phyloP scores from a whole-genome alignment of 1,140 invertebrate genomes.

The Hirudo medicinalis region DNA sequence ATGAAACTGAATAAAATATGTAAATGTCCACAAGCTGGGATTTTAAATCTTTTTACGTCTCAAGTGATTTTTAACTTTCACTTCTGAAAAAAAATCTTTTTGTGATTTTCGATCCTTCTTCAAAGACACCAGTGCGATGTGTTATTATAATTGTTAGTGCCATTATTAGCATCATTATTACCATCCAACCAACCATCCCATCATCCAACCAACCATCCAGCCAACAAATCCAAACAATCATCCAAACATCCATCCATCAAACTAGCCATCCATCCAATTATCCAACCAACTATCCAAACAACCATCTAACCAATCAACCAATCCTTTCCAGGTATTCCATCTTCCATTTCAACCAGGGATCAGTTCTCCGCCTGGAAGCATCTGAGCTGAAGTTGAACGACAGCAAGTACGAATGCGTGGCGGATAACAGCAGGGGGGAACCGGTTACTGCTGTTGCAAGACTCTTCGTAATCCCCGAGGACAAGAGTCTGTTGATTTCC shows the following conservation, averaged over 20 bases:
- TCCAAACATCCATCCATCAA: neutral
- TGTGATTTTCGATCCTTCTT: no score
- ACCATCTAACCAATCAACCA: neutral
- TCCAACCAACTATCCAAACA: neutral
- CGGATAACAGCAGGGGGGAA: conserved; percentile 87
- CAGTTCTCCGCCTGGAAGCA: neutral
- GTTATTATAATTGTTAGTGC: no score
- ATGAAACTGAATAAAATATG: no score
- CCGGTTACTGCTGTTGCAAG: conserved; percentile 72
- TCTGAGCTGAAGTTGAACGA: conserved; percentile 38
- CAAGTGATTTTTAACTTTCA: no score
- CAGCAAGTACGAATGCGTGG: conserved; percentile 73
- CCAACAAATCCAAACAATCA: neutral
- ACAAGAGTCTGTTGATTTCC: neutral
- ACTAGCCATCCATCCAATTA: neutral
- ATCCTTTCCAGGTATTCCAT: neutral
- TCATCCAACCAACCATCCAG: neutral
- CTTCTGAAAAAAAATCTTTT: no score
- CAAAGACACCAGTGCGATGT: no score
- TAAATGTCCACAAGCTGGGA: no score
- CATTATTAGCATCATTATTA: no score
- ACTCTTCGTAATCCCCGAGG: conserved; percentile 60
- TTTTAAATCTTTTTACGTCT: no score
- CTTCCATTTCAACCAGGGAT: neutral
- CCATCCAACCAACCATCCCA: neutral